Conservation (phyloP, 2,113 vertebrate species). For the Ursus arctos region DNA sequence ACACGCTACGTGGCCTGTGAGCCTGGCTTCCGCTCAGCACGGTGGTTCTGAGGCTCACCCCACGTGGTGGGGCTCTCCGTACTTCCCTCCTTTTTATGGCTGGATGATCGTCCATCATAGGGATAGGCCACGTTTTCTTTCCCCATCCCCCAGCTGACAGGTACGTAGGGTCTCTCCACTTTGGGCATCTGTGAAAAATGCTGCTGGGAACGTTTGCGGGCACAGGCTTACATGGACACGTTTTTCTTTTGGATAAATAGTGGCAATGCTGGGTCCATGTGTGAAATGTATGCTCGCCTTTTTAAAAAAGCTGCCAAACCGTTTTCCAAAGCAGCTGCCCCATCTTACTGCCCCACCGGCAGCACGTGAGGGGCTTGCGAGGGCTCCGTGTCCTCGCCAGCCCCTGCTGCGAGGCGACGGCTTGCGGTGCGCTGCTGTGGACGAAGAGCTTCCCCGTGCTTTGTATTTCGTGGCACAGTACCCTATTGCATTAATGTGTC, state of each 20-base stretch:
- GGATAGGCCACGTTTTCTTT: background rate
- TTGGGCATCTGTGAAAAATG: fast-evolving
- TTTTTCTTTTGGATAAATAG: background rate
- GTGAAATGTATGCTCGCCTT: background rate
- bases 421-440: background rate
- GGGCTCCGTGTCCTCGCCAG: background rate
- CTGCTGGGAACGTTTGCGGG: too few species aligned
- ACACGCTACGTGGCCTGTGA: fast-evolving
- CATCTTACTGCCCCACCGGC: too few species aligned
- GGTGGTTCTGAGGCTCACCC: background rate
- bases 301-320: background rate
- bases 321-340: background rate
- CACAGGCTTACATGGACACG: fast-evolving
- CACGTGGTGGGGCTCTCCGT: background rate
- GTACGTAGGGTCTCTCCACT: background rate
- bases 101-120: fast-evolving
- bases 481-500: background rate
- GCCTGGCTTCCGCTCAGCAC: background rate
- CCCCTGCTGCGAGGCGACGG: background rate
- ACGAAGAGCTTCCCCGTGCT: background rate
- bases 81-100: background rate
- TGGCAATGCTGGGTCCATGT: background rate
- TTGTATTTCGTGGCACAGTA: background rate
- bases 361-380: fast-evolving
- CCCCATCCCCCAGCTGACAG: background rate